Evolutionary conservation across 2,113 vertebrate genomes (phyloP), one percentile per base, ranked within the genome.

Genomic region (Pycnonotus jocosus): DNA sequence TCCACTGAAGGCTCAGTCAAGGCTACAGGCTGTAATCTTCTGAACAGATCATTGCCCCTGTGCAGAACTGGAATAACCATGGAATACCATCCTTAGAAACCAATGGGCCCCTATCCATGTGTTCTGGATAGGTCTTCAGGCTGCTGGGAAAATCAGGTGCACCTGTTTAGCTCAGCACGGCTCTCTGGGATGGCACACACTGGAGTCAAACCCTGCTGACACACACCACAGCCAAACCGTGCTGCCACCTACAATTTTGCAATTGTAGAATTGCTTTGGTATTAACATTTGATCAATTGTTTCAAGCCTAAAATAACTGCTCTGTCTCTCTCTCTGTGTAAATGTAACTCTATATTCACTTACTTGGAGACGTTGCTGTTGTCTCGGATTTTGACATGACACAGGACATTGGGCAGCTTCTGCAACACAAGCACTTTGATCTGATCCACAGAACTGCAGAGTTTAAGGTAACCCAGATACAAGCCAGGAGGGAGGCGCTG

Each of bases 391-490:
- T 98, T 98, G 47, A 97, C 96, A 12, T 99, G 99, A 80, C 99
- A 99, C 42, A 99, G 98, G 98, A 99, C 98, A 94, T 99, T 99
- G 61, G 99, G 99, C 65, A 98, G 94, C 90, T 98, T 97, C 96
- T 99, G 99, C 40, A 99, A 96, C 47, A 99, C 99, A 6, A 99
- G 98, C 58, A 99, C 99, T 97, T 98, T 99, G 97, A 99, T 99
- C 97, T 99, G 99, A 97, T 99, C 99, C 79, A 99, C 99, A 13
- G 99, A 99, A 83, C 99, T 99, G 98, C 99, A 99, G 80, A 99
- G 98, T 97, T 99, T 99, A 88, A 99, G 98, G 97, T 98, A 99
- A 62, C 99, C 99, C 95, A 99, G 97, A 87, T 99, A 99, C 37
- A 99, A 97, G 6, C 99, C 99, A 0, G 99, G 97, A 65, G 98